Percentiles rank a stretch among this genome's conserved stretches.
phyloP scores from a whole-genome alignment of 2,113 vertebrate genomes.

The Sorex fumeus region DNA sequence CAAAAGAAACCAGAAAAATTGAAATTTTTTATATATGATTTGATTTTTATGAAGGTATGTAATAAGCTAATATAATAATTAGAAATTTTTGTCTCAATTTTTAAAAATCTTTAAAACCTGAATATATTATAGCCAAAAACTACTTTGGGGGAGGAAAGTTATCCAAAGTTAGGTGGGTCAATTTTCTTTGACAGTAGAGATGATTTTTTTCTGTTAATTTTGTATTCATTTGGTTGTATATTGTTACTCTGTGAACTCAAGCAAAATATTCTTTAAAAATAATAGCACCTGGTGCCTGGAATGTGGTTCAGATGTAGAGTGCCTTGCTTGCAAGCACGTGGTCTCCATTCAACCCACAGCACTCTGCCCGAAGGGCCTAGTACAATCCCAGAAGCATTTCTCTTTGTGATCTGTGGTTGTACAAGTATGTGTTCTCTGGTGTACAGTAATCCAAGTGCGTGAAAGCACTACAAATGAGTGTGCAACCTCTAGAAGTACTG shows the following conservation, averaged over 20 bases:
- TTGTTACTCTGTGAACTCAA: neutral
- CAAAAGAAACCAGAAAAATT: conserved; percentile 3
- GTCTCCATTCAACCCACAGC: too few species aligned
- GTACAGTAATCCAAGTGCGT: too few species aligned
- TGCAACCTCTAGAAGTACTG: too few species aligned
- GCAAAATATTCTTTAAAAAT: conserved; percentile 11
- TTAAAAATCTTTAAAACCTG: too few species aligned
- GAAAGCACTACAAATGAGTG: too few species aligned
- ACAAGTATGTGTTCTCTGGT: too few species aligned
- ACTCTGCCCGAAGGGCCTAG: too few species aligned
- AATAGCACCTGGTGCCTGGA: neutral
- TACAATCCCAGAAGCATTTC: too few species aligned
- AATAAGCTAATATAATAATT: neutral
- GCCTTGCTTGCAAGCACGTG: too few species aligned
- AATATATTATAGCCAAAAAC: neutral
- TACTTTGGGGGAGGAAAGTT: neutral
- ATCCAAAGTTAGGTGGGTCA: neutral
- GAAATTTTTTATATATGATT: neutral
- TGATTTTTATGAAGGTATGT: conserved; percentile 4
- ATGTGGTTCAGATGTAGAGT: too few species aligned
- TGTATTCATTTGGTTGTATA: neutral
- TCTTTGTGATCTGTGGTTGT: too few species aligned
- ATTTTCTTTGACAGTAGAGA: neutral
- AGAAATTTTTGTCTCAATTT: too few species aligned
- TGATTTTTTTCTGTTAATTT: conserved; percentile 9